Evolutionary conservation across 1,140 invertebrate species (phyloP).

Genomic region (Ceratina calcarata): DNA sequence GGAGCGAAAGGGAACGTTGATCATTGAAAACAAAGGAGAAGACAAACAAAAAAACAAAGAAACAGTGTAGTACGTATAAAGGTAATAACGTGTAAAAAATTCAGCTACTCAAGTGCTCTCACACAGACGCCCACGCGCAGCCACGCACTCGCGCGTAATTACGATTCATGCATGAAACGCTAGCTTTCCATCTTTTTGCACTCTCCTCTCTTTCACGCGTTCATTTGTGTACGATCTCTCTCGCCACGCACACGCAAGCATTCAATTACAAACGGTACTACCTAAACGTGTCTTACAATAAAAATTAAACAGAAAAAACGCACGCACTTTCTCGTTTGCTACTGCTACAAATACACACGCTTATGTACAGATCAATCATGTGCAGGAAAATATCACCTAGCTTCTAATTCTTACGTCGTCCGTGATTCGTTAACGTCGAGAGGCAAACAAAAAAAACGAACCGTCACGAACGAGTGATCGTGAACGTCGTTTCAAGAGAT

Average conservation of each 20-base stretch:
- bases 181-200: slow-evolving; percentile 2
- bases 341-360: slow-evolving; percentile 19
- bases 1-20: slow-evolving; percentile 73
- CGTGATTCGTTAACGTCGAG: too few relatives aligned
- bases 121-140: not conserved
- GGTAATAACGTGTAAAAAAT: slow-evolving; percentile 75
- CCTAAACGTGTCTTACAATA: slow-evolving; percentile 12
- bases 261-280: slow-evolving; percentile 50
- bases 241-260: slow-evolving; percentile 50
- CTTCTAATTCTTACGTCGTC: not conserved
- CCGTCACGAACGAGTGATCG: not conserved
- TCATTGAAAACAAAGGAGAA: slow-evolving; percentile 79
- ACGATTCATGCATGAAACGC: slow-evolving; percentile 19
- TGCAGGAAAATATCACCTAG: slow-evolving; percentile 38
- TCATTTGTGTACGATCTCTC: not conserved
- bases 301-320: slow-evolving; percentile 24
- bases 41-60: slow-evolving; percentile 78
- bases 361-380: slow-evolving; percentile 32
- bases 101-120: slow-evolving; percentile 44
- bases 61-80: slow-evolving; percentile 79
- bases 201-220: not conserved
- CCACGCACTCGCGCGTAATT: not conserved
- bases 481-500: not conserved
- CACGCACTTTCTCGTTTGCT: slow-evolving; percentile 5
- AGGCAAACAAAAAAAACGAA: not conserved